phyloP scores from a whole-genome alignment of 1,140 invertebrate genomes.

The Whitmania pigra region DNA sequence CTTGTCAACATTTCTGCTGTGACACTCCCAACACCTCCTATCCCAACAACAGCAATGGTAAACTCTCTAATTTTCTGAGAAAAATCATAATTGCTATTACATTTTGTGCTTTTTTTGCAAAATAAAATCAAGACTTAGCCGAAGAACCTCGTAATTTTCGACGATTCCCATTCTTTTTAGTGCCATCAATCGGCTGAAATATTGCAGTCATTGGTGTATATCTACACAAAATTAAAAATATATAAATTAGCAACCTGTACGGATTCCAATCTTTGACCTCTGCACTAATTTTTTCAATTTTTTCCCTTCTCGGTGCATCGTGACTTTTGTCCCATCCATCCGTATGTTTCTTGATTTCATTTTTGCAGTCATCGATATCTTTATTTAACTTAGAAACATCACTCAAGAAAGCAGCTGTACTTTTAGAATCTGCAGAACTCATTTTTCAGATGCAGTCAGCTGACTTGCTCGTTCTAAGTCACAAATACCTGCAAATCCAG shows the following conservation, averaged over 20 bases:
- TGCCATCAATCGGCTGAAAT: constrained; percentile 83
- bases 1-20: constrained; percentile 95
- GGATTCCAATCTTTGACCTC: constrained; percentile 98
- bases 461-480: too few species aligned
- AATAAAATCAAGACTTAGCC: constrained; percentile 16
- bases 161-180: constrained; percentile 98
- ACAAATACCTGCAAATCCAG: too few species aligned
- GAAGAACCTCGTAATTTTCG: constrained; percentile 73
- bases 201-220: constrained; percentile 4
- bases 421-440: too few species aligned
- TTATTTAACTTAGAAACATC: too few species aligned
- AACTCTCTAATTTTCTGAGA: constrained; percentile 67
- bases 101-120: constrained; percentile 12
- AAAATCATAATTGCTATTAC: constrained; percentile 18
- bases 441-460: too few species aligned
- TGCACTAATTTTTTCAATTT: constrained; percentile 63
- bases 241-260: constrained; percentile 60
- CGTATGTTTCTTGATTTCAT: constrained; percentile 15
- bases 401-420: too few species aligned
- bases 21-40: constrained; percentile 96
- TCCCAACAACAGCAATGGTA: constrained; percentile 87
- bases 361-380: too few species aligned
- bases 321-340: constrained; percentile 41
- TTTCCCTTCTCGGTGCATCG: constrained; percentile 41
- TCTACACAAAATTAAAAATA: not conserved